phyloP scores from a whole-genome alignment of 2,888 invertebrate species.

The Epiblema foenella region DNA sequence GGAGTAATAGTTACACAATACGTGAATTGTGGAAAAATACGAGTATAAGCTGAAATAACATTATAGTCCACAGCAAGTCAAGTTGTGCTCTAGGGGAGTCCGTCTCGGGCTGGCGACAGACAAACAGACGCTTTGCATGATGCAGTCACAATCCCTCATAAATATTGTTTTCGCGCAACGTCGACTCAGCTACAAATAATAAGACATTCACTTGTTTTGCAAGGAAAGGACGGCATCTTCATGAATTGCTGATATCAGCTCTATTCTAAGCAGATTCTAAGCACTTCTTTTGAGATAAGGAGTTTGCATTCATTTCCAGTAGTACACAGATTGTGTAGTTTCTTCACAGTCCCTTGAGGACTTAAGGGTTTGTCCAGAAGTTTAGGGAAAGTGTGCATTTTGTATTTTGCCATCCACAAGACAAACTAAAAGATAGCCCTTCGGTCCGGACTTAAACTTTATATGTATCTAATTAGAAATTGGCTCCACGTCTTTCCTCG shows the following conservation, averaged over 20 bases:
- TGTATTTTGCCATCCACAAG: slow-evolving; percentile 12
- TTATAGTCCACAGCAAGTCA: not conserved
- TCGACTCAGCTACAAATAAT: slow-evolving; percentile 59
- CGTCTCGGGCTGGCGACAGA: slow-evolving; percentile 3
- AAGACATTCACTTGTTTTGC: slow-evolving; percentile 58
- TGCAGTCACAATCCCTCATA: slow-evolving; percentile 41
- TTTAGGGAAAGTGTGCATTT: slow-evolving; percentile 18
- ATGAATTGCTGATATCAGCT: slow-evolving; percentile 76
- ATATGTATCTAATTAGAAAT: slow-evolving; percentile 8
- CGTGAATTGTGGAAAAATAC: not conserved
- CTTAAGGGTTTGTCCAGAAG: slow-evolving; percentile 6
- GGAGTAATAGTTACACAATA: not conserved
- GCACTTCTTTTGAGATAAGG: slow-evolving; percentile 66
- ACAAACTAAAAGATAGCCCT: slow-evolving; percentile 16
- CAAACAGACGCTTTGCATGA: slow-evolving; percentile 44
- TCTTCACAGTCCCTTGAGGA: not conserved
- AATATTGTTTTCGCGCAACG: slow-evolving; percentile 52
- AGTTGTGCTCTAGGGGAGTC: not conserved
- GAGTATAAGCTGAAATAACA: too few species aligned
- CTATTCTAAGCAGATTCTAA: slow-evolving; percentile 64
- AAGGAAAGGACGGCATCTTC: slow-evolving; percentile 58
- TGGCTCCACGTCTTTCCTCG: not conserved
- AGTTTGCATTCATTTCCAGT: slow-evolving; percentile 68
- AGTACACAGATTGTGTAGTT: slow-evolving; percentile 45
- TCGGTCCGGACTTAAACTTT: slow-evolving; percentile 5